These are phyloP conservation scores for Corythoichthys intestinalis DNA, from an alignment of 2,113 vertebrate species.

Conservation along the genomic window DNA sequence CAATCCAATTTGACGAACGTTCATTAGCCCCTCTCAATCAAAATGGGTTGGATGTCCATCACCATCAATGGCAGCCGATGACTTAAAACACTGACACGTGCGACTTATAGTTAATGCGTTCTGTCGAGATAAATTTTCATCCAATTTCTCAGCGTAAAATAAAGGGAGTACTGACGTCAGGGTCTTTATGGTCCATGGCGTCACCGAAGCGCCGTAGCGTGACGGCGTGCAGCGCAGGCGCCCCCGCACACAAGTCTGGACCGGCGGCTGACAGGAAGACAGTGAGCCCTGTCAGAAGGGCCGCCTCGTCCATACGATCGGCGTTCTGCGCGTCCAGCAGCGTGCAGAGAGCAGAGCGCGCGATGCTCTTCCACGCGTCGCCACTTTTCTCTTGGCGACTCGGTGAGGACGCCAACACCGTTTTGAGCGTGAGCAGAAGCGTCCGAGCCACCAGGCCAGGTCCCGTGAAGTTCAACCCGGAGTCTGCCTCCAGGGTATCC, in stretches of 20 bases:
- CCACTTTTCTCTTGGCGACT: slow-evolving; percentile 85
- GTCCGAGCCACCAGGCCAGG: slow-evolving; percentile 70
- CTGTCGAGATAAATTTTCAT: too few species aligned
- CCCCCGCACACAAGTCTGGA: slow-evolving; percentile 76
- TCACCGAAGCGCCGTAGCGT: slow-evolving; percentile 79
- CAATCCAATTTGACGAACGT: too few species aligned
- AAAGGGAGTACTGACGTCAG: slow-evolving; percentile 68
- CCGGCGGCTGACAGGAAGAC: slow-evolving; percentile 81
- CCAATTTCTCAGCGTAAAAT: too few species aligned
- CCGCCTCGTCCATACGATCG: slow-evolving; percentile 78
- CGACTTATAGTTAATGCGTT: too few species aligned
- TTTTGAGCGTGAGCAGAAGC: slow-evolving; percentile 81
- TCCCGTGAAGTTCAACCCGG: background rate
- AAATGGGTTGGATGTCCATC: too few species aligned
- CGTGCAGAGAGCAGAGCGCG: slow-evolving; percentile 79
- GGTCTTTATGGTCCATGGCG: slow-evolving; percentile 81
- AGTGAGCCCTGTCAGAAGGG: slow-evolving; percentile 82
- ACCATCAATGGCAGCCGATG: too few species aligned
- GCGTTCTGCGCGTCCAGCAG: slow-evolving; percentile 80
- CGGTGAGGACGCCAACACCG: slow-evolving; percentile 83
- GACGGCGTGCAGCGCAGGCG: slow-evolving; percentile 75
- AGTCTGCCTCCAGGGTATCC: slow-evolving; percentile 20
- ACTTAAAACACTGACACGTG: too few species aligned
- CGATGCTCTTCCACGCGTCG: slow-evolving; percentile 80
- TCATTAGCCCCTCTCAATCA: too few species aligned